These are phyloP conservation scores for Isoperla grammatica DNA, from an alignment of 2,888 invertebrate species.

Conservation along the genomic window DNA sequence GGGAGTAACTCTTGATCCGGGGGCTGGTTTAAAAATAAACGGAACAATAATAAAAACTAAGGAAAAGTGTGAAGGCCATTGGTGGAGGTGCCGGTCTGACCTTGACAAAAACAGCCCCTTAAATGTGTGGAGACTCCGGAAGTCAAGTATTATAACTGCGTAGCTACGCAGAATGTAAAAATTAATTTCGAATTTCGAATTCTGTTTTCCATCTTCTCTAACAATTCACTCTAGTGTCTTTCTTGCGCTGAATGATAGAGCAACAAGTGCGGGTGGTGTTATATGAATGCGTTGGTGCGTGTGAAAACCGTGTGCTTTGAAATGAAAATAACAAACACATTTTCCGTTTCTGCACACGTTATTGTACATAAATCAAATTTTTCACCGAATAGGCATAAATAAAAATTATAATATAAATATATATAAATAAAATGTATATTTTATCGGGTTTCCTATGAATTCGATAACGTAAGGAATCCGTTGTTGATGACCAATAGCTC, in stretches of 20 bases:
- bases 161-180: neutral
- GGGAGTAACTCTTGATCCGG: too few species aligned
- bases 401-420: constrained; percentile 7
- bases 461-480: neutral
- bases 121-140: neutral
- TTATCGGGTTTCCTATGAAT: neutral
- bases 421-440: constrained; percentile 4
- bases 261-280: constrained; percentile 2
- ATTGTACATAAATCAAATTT: constrained; percentile 16
- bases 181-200: neutral
- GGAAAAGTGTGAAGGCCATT: neutral
- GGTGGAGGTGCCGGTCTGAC: neutral
- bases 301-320: too few species aligned
- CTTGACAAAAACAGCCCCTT: neutral
- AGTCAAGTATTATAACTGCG: neutral
- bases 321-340: too few species aligned
- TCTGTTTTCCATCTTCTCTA: constrained; percentile 24
- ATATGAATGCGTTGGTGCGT: neutral
- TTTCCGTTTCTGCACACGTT: neutral
- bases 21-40: too few species aligned
- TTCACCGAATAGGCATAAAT: constrained; percentile 15
- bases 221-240: constrained; percentile 30
- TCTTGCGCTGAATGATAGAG: constrained; percentile 21
- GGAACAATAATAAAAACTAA: too few species aligned
- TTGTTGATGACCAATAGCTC: neutral